These are phyloP conservation scores for Virgularia gustaviana DNA, from an alignment of 92 coral and sea anemone species.

Conservation along the genomic window DNA sequence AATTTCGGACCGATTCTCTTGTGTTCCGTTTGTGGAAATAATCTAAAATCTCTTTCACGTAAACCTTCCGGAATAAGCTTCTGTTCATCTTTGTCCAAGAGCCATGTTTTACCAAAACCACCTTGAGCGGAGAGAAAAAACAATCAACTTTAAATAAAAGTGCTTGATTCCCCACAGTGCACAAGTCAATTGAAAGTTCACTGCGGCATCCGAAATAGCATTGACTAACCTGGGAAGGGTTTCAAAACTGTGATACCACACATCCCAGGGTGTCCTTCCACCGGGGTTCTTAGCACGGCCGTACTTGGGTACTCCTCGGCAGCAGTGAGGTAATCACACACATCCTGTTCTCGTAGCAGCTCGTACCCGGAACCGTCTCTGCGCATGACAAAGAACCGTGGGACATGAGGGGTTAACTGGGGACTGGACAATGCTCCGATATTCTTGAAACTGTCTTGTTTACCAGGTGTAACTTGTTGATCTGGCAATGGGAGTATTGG, in stretches of 20 bases:
- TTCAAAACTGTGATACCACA: constrained; percentile 79
- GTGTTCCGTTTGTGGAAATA: constrained; percentile 66
- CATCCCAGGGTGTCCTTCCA: constrained; percentile 80
- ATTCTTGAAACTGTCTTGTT: too few relatives aligned
- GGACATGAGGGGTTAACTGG: constrained; percentile 36
- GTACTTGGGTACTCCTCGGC: constrained; percentile 78
- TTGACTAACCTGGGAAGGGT: constrained; percentile 79
- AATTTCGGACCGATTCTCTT: constrained; percentile 72
- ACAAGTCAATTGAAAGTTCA: background rate
- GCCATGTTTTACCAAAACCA: constrained; percentile 75
- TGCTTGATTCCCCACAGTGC: background rate
- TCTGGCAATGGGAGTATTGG: too few relatives aligned
- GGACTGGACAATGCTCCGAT: constrained; percentile 1
- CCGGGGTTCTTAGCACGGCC: constrained; percentile 81
- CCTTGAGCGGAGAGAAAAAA: constrained; percentile 39
- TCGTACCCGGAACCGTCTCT: constrained; percentile 97
- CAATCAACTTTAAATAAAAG: background rate
- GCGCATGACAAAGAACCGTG: constrained; percentile 71
- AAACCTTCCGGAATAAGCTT: constrained; percentile 76
- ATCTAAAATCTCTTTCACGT: constrained; percentile 84
- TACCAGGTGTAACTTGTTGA: too few relatives aligned
- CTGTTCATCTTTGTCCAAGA: constrained; percentile 66
- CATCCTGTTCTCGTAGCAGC: constrained; percentile 72
- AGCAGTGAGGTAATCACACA: constrained; percentile 61
- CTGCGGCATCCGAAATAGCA: too few relatives aligned